Evolutionary conservation across 2,888 invertebrate species (phyloP), one percentile per base, ranked within the genome.

Genomic region (Branchipolynoe longqiensis): DNA sequence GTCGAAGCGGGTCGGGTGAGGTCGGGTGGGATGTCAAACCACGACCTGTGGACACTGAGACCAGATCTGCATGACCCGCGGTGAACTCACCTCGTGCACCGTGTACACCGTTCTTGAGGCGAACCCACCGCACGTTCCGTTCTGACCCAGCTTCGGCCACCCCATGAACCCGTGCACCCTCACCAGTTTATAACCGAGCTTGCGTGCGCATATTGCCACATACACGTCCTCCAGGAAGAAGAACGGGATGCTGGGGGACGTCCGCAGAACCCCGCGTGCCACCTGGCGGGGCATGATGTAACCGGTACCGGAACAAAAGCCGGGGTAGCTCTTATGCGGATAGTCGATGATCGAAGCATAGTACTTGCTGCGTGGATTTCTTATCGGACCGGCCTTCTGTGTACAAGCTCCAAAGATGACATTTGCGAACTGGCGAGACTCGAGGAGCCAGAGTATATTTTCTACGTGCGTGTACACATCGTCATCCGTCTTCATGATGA

Each of bases 401-500:
- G 33, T 8, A 31, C 85, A 85, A n/a, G 18, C 4, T 14, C 85
- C 85, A 31, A 56, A 78, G 8, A 85, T 59, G 28, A 38, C 59
- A n/a, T 58, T 59, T 4, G 22, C n/a, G 1, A 6, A n/a, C 12
- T 8, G 58, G 14, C 4, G 4, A 22, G 38, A 22, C 8, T 28
- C 22, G 14, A 41, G 6, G 2, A 82, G 25, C 25, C n/a, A 12
- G 40, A 74, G 33, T 31, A 91, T 62, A 25, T 88, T 88, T 4
- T 87, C 85, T n/a, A 90, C 82, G 82, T 92, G 91, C 0, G 90
- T 85, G 81, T 88, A 90, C 86, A 90, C 88, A 81, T 91, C 91
- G 58, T 90, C 91, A 81, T 92, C 92, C 22, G 91, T 92, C 84
- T 92, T 92, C 91, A 92, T 90, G n/a, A 92, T 38, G 54, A 58